Evolutionary conservation across 2,113 vertebrate genomes (phyloP).

Genomic region (Oryzias javanicus): DNA sequence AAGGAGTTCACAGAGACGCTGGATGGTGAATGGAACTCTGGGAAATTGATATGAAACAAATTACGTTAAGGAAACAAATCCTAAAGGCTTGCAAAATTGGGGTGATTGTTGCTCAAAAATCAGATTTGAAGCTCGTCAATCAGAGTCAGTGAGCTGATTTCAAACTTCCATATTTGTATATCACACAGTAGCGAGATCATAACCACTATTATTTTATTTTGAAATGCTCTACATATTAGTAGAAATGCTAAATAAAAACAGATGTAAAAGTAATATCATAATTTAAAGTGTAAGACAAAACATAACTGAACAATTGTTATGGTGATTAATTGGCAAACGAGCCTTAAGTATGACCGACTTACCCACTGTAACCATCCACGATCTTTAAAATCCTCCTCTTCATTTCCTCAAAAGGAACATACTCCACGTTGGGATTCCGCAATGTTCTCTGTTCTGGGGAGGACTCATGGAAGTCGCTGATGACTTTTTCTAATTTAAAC

Average conservation of each 20-base stretch:
- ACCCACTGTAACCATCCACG: constrained; percentile 95
- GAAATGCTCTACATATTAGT: no score
- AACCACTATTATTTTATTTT: no score
- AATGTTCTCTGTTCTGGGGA: constrained; percentile 86
- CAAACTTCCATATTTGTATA: neutral
- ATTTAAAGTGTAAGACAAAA: no score
- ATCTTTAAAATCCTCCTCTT: constrained; percentile 96
- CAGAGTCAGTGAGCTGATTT: neutral
- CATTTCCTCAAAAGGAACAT: constrained; percentile 95
- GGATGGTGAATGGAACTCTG: constrained; percentile 97
- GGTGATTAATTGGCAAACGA: neutral
- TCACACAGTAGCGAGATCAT: neutral
- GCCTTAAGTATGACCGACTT: constrained; percentile 55
- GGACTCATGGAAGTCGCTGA: constrained; percentile 93
- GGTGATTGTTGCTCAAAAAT: neutral
- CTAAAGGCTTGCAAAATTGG: neutral
- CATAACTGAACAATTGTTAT: neutral
- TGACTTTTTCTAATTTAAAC: constrained; percentile 96
- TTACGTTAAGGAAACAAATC: neutral
- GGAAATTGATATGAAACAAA: constrained; percentile 32
- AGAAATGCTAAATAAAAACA: no score
- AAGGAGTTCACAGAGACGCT: constrained; percentile 94
- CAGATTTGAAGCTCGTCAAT: neutral
- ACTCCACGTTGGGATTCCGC: constrained; percentile 92
- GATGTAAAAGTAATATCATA: no score